These are phyloP conservation scores for Acleris literana DNA, from an alignment of 2,888 invertebrate species.

Conservation along the genomic window DNA sequence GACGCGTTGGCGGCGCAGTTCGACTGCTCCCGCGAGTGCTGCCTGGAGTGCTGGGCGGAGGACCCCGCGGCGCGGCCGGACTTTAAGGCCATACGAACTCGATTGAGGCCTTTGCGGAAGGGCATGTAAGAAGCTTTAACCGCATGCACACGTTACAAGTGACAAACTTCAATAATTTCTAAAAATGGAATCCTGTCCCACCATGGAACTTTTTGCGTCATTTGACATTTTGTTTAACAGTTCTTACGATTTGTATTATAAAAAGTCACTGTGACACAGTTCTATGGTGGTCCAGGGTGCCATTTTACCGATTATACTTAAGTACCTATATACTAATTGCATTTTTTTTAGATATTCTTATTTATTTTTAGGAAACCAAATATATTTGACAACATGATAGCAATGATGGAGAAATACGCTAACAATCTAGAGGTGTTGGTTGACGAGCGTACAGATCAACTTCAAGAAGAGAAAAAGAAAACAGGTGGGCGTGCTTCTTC, in stretches of 20 bases:
- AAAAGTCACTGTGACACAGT: too few relatives aligned
- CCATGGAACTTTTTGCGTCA: too few relatives aligned
- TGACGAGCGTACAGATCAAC: constrained; percentile 95
- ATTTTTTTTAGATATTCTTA: too few relatives aligned
- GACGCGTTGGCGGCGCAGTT: constrained; percentile 91
- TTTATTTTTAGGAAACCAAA: constrained; percentile 90
- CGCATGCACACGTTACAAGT: too few relatives aligned
- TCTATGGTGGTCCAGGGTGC: too few relatives aligned
- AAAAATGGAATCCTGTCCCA: too few relatives aligned
- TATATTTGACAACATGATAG: constrained; percentile 99
- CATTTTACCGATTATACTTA: too few relatives aligned
- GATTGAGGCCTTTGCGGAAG: constrained; percentile 91
- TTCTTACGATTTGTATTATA: too few relatives aligned
- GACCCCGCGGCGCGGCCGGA: constrained; percentile 91
- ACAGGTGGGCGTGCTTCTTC: constrained; percentile 85
- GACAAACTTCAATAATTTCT: too few relatives aligned
- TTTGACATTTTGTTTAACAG: too few relatives aligned
- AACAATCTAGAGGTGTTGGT: constrained; percentile 97
- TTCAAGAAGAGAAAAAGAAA: constrained; percentile 98
- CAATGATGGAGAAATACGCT: constrained; percentile 98
- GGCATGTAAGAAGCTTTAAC: constrained; percentile 89
- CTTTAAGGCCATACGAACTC: constrained; percentile 91
- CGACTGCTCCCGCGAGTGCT: constrained; percentile 92
- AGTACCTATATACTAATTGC: too few relatives aligned
- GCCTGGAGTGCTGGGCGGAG: constrained; percentile 95